phyloP scores from a whole-genome alignment of 1,140 invertebrate genomes.

The Zaprionus gabonicus region DNA sequence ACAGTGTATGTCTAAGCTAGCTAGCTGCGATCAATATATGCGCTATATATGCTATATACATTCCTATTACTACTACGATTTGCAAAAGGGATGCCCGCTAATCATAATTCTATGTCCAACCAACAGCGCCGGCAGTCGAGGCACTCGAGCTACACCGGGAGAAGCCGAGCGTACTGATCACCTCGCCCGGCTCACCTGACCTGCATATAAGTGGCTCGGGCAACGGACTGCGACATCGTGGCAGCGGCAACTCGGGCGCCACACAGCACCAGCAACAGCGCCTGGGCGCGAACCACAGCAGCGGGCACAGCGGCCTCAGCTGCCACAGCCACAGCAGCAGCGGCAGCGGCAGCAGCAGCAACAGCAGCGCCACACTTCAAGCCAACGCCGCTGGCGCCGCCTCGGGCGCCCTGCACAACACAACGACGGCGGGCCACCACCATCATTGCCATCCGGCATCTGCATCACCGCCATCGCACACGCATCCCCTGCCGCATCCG shows the following conservation, averaged over 20 bases:
- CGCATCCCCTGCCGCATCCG: slow-evolving; percentile 51
- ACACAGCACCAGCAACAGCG: slow-evolving; percentile 41
- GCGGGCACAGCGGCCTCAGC: slow-evolving; percentile 31
- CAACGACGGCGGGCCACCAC: slow-evolving; percentile 81
- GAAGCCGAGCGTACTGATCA: slow-evolving; percentile 93
- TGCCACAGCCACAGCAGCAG: slow-evolving; percentile 65
- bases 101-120: not conserved
- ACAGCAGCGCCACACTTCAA: slow-evolving; percentile 67
- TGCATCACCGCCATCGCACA: slow-evolving; percentile 50
- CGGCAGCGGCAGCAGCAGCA: slow-evolving; percentile 63
- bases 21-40: not conserved
- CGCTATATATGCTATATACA: not conserved
- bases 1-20: slow-evolving; percentile 31
- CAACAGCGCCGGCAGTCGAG: slow-evolving; percentile 63
- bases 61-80: not conserved
- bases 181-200: slow-evolving; percentile 94
- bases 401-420: slow-evolving; percentile 63
- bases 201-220: slow-evolving; percentile 85
- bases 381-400: slow-evolving; percentile 45
- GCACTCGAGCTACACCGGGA: slow-evolving; percentile 86
- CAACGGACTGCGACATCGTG: slow-evolving; percentile 67
- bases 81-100: not conserved
- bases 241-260: slow-evolving; percentile 42
- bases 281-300: slow-evolving; percentile 47
- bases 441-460: slow-evolving; percentile 68